Conservation (phyloP, 1,140 invertebrate genomes). For the Drosophila parvula region DNA sequence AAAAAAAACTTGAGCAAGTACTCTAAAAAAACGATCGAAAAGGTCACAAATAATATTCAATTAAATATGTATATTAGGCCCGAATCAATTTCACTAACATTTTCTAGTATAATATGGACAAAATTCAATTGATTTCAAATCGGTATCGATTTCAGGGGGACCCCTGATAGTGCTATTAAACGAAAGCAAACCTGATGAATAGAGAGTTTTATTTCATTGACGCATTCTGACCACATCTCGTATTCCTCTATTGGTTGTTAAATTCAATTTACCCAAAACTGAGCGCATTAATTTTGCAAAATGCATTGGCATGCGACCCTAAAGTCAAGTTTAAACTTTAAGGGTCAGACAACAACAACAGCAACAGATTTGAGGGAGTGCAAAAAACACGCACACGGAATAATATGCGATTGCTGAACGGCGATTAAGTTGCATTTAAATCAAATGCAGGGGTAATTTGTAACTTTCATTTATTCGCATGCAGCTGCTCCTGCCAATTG, state of each 20-base stretch:
- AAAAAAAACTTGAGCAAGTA: too few species aligned
- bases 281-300: constrained; percentile 62
- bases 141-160: too few species aligned
- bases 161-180: neutral
- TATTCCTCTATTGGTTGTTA: constrained; percentile 20
- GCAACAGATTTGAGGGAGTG: constrained; percentile 33
- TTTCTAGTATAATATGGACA: neutral
- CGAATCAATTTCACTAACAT: too few species aligned
- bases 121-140: neutral
- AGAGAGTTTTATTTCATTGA: constrained; percentile 1
- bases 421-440: constrained; percentile 60
- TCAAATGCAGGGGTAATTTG: constrained; percentile 64
- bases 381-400: constrained; percentile 68
- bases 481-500: constrained; percentile 11
- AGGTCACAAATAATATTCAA: too few species aligned
- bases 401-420: constrained; percentile 52
- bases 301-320: constrained; percentile 52
- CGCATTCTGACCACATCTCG: neutral
- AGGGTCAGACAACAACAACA: constrained; percentile 13
- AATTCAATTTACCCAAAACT: constrained; percentile 68
- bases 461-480: constrained; percentile 24
- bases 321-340: constrained; percentile 52
- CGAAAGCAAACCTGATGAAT: neutral
- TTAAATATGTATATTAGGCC: too few species aligned
- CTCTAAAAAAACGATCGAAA: too few species aligned